Percentiles rank a stretch among this genome's conserved stretches.
Conservation (phyloP, 2,113 vertebrate species). For the Paradisaea rubra region DNA sequence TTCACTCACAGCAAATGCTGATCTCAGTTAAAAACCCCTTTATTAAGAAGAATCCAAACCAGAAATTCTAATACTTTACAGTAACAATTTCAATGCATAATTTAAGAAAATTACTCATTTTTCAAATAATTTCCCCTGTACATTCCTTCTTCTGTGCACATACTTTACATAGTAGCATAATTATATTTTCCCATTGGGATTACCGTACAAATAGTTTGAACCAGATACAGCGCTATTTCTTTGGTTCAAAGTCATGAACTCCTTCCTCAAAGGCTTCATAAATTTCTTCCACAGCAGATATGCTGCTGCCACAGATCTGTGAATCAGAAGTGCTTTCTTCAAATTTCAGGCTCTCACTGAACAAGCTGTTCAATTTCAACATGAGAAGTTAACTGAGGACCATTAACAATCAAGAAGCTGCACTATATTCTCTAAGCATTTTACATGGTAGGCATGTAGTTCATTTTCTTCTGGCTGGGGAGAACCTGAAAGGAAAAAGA, state of each 20-base stretch:
- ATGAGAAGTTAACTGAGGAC: background rate
- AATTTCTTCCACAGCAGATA: background rate
- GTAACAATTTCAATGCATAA: background rate
- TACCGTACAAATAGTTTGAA: background rate
- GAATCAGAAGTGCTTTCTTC: background rate
- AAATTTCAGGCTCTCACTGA: background rate
- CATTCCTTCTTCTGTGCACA: background rate
- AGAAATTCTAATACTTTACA: background rate
- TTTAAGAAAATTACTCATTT: constrained; percentile 19
- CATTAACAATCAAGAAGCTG: constrained; percentile 76
- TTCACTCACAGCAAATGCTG: background rate
- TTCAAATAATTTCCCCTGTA: background rate
- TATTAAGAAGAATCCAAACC: constrained; percentile 33
- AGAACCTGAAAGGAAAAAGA: constrained; percentile 64
- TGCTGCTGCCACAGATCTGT: background rate
- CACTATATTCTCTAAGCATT: constrained; percentile 85
- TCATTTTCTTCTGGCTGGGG: constrained; percentile 64
- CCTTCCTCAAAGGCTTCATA: background rate
- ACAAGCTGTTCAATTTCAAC: background rate
- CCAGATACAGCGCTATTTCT: background rate
- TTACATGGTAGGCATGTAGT: constrained; percentile 76
- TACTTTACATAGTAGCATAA: background rate
- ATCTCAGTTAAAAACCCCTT: background rate
- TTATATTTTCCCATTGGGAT: constrained; percentile 28
- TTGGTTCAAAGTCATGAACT: background rate